Percentiles rank a stretch among this genome's conserved stretches.
These are phyloP conservation scores for Salarias fasciatus DNA, from an alignment of 2,797 vertebrate species.

Conservation along the genomic window DNA sequence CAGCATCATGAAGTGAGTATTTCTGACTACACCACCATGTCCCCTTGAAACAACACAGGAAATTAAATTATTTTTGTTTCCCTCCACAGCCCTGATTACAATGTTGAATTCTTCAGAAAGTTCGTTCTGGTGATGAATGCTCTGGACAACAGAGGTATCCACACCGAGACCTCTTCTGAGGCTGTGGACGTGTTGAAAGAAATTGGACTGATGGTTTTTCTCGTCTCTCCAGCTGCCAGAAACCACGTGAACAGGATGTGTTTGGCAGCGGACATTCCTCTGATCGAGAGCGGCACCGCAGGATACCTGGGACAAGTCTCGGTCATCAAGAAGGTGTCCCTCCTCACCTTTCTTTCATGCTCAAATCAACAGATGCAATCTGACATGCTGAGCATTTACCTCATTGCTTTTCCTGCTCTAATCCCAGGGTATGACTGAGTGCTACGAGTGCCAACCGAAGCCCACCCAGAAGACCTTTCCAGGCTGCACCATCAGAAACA, in stretches of 20 bases:
- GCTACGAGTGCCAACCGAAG: conserved; percentile 98
- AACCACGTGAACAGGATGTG: conserved; percentile 99
- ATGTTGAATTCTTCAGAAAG: conserved; percentile 96
- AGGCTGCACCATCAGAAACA: conserved; percentile 98
- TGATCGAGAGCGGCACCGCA: conserved; percentile 97
- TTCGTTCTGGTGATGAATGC: conserved; percentile 98
- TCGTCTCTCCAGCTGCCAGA: conserved; percentile 86
- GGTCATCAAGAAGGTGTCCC: conserved; percentile 94
- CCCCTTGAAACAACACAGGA: neutral
- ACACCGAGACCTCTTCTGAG: neutral
- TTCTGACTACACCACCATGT: neutral
- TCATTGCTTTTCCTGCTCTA: neutral
- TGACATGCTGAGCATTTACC: neutral
- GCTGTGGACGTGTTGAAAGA: too few species aligned
- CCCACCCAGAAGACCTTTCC: conserved; percentile 98
- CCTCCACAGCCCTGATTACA: conserved; percentile 91
- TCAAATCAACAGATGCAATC: too few species aligned
- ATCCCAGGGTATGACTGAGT: conserved; percentile 91
- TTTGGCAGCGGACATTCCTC: conserved; percentile 94
- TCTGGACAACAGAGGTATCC: conserved; percentile 95
- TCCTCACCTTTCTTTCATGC: too few species aligned
- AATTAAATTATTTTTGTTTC: neutral
- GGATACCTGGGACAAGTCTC: conserved; percentile 98
- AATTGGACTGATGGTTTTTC: too few species aligned
- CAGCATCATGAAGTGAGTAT: conserved; percentile 96